Conservation (phyloP, 2,888 invertebrate genomes). For the Phragmatobia fuliginosa region DNA sequence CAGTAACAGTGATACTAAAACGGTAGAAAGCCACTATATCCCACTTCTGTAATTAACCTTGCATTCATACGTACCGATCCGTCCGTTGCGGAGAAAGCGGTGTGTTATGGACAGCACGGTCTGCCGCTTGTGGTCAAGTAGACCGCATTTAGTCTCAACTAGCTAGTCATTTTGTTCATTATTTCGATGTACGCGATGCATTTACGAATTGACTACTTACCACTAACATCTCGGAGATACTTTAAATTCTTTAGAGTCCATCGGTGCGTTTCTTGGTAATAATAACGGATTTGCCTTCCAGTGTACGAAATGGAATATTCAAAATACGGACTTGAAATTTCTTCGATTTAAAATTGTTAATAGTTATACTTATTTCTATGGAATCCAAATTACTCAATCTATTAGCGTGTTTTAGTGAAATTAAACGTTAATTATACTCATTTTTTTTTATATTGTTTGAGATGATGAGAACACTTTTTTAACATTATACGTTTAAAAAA, state of each 20-base stretch:
- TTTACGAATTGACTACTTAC: slow-evolving; percentile 45
- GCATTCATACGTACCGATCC: slow-evolving; percentile 52
- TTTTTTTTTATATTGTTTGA: too few relatives aligned
- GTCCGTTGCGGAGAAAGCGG: slow-evolving; percentile 67
- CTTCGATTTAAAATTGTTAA: neutral
- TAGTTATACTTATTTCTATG: too few relatives aligned
- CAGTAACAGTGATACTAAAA: slow-evolving; percentile 27
- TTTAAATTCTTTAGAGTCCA: slow-evolving; percentile 48
- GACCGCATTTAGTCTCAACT: slow-evolving; percentile 50
- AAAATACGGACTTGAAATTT: slow-evolving; percentile 8
- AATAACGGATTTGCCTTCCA: slow-evolving; percentile 12
- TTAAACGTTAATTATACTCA: too few relatives aligned
- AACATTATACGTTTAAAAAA: too few relatives aligned
- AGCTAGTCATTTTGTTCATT: slow-evolving; percentile 48
- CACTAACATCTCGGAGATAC: slow-evolving; percentile 30
- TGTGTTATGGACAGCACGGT: slow-evolving; percentile 57
- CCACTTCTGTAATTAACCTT: slow-evolving; percentile 44
- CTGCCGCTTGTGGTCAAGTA: slow-evolving; percentile 72
- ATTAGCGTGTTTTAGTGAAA: neutral
- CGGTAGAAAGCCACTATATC: slow-evolving; percentile 43
- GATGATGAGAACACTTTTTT: too few relatives aligned
- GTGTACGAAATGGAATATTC: slow-evolving; percentile 25
- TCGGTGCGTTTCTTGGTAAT: slow-evolving; percentile 26
- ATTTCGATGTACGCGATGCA: slow-evolving; percentile 44
- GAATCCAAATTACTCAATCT: neutral